Percentiles rank a stretch among this genome's conserved stretches.
These are phyloP conservation scores for Neoniphon sammara DNA, from an alignment of 2,797 vertebrate genomes.

Conservation along the genomic window DNA sequence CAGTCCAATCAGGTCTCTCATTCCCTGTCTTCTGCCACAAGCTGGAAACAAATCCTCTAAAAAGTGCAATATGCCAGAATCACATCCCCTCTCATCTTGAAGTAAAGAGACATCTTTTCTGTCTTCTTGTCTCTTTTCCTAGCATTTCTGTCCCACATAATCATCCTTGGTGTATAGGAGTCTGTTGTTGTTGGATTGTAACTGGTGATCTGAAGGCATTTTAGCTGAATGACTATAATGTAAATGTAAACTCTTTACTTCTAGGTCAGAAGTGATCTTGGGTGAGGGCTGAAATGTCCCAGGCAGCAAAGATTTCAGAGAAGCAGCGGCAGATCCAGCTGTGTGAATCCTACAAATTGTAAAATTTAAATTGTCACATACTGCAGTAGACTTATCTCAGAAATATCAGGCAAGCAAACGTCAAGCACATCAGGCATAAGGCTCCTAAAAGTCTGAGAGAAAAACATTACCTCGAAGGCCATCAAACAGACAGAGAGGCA, in stretches of 20 bases:
- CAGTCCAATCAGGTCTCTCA: slow-evolving; percentile 20
- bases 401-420: neutral
- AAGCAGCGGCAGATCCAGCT: neutral
- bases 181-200: too few relatives aligned
- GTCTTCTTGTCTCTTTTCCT: neutral
- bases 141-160: neutral
- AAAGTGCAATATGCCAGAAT: neutral
- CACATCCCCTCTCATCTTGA: neutral
- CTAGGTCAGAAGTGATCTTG: too few relatives aligned
- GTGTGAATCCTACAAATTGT: neutral
- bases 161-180: too few relatives aligned
- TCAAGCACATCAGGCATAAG: neutral
- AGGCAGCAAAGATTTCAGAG: neutral
- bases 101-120: too few relatives aligned
- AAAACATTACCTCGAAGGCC: slow-evolving; percentile 34
- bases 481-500: slow-evolving; percentile 30
- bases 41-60: neutral
- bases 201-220: too few relatives aligned
- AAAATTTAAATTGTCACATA: neutral
- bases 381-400: neutral
- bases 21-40: slow-evolving; percentile 8
- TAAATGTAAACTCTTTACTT: too few relatives aligned
- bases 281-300: neutral
- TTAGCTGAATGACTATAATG: neutral
- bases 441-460: slow-evolving; percentile 24